Conservation (phyloP, 2,113 vertebrate genomes). For the Lampris incognitus region DNA sequence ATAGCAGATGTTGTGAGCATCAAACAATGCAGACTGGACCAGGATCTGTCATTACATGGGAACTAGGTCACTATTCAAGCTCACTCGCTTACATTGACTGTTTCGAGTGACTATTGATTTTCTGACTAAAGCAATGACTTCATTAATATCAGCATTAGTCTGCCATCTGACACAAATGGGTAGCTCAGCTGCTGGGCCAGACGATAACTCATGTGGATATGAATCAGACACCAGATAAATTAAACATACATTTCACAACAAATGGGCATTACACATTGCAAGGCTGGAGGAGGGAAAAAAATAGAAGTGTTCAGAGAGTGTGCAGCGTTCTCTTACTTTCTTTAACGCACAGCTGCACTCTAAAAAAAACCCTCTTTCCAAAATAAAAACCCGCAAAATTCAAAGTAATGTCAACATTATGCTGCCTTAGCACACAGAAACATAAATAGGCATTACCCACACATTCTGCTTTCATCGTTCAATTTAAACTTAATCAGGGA, state of each 20-base stretch:
- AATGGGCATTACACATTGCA: conserved; percentile 53
- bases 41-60: conserved; percentile 74
- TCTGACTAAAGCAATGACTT: conserved; percentile 85
- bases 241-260: conserved; percentile 66
- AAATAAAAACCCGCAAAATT: conserved; percentile 3
- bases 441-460: conserved; percentile 57
- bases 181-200: conserved; percentile 62
- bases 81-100: conserved; percentile 72
- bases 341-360: conserved; percentile 19
- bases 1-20: conserved; percentile 73
- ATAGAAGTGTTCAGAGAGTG: neutral
- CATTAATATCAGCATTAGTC: conserved; percentile 85
- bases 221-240: conserved; percentile 65
- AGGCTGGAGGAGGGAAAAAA: conserved; percentile 35
- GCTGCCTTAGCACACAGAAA: conserved; percentile 38
- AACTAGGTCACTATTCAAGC: conserved; percentile 83
- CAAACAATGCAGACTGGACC: conserved; percentile 71
- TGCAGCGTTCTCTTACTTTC: conserved; percentile 28
- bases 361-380: conserved; percentile 27
- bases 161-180: conserved; percentile 82
- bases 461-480: conserved; percentile 69
- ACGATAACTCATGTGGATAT: conserved; percentile 71
- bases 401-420: conserved; percentile 38
- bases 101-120: conserved; percentile 85
- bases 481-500: conserved; percentile 78